phyloP scores from a whole-genome alignment of 1,140 invertebrate species.

The Tenebrio molitor region DNA sequence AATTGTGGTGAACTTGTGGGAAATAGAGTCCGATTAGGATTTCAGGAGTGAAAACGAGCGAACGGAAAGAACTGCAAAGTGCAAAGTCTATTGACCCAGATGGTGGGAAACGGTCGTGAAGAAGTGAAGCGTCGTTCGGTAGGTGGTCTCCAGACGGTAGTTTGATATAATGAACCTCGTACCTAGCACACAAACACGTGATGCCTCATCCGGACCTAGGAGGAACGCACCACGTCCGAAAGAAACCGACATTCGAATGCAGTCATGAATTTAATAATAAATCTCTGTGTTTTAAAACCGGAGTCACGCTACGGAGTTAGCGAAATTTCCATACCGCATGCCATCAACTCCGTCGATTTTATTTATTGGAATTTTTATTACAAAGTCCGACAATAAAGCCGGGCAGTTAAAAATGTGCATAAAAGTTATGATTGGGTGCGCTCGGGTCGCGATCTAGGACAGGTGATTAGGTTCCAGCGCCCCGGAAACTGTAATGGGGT shows the following conservation, averaged over 20 bases:
- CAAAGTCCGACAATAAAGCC: constrained; percentile 15
- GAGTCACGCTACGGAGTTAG: constrained; percentile 18
- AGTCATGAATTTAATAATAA: constrained; percentile 32
- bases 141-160: constrained; percentile 23
- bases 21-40: constrained; percentile 13
- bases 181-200: constrained; percentile 35
- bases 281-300: constrained; percentile 31
- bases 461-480: constrained; percentile 18
- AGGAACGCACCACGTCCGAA: no score
- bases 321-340: constrained; percentile 30
- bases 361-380: constrained; percentile 34
- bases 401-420: constrained; percentile 31
- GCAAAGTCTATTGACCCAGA: constrained; percentile 35
- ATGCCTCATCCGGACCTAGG: constrained; percentile 4
- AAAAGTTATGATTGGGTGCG: constrained; percentile 13
- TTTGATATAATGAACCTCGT: constrained; percentile 34
- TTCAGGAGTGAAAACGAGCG: constrained; percentile 22
- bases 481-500: constrained; percentile 9
- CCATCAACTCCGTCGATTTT: constrained; percentile 30
- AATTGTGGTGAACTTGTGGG: constrained; percentile 32
- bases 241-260: constrained; percentile 10
- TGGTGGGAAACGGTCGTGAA: constrained; percentile 15
- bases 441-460: constrained; percentile 4
- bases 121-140: constrained; percentile 6
- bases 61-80: constrained; percentile 28